A percentile compares a stretch with the other conserved stretches of the same genome.
Conservation (phyloP, 2,888 invertebrate species). For the Dexiosoma caninum region DNA sequence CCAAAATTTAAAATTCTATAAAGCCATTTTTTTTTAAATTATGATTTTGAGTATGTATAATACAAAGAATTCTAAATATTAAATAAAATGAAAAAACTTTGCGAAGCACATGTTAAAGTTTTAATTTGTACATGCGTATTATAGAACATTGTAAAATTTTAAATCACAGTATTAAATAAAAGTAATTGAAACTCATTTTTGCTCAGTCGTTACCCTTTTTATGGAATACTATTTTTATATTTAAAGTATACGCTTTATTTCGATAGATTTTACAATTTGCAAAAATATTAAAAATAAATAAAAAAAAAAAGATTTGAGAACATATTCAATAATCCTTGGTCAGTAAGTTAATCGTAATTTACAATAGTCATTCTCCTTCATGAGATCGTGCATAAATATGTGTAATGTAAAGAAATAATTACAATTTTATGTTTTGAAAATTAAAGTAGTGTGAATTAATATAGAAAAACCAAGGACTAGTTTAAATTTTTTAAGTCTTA, state of each 20-base stretch:
- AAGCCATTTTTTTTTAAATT: too few relatives aligned
- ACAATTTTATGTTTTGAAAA: conserved; percentile 31
- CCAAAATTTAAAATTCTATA: too few relatives aligned
- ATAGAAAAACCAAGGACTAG: conserved; percentile 33
- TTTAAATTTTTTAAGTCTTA: conserved; percentile 16
- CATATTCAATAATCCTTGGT: conserved; percentile 49
- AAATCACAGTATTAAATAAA: conserved; percentile 50
- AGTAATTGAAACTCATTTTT: conserved; percentile 35
- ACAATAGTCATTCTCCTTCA: conserved; percentile 42
- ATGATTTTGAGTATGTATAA: too few relatives aligned
- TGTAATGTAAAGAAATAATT: conserved; percentile 32
- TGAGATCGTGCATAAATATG: conserved; percentile 45
- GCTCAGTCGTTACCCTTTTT: conserved; percentile 32
- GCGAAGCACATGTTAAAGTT: too few relatives aligned
- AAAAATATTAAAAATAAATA: conserved; percentile 16
- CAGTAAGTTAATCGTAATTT: conserved; percentile 23
- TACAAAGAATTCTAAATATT: too few relatives aligned
- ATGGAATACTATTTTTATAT: conserved; percentile 29
- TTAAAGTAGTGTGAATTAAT: conserved; percentile 11
- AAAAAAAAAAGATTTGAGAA: conserved; percentile 18
- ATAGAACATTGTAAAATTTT: conserved; percentile 45
- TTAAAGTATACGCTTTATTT: conserved; percentile 32
- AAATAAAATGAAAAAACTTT: neutral
- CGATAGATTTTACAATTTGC: conserved; percentile 33
- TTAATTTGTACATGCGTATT: conserved; percentile 48